These are phyloP conservation scores for Turritopsis dohrnii DNA, from an alignment of 30 jellyfish, hydroid and myxozoan species.

Conservation along the genomic window DNA sequence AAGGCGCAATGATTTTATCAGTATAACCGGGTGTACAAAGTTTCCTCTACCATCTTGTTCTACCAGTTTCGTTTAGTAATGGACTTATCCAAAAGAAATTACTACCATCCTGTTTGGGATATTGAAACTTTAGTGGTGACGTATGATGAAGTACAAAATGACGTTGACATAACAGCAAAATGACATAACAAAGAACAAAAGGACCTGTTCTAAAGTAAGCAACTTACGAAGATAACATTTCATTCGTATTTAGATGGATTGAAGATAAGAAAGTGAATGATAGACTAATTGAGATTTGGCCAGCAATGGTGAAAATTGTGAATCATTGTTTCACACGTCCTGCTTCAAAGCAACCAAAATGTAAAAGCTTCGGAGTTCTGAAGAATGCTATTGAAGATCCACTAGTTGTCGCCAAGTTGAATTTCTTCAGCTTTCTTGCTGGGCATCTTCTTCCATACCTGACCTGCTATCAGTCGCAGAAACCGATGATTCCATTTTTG, in stretches of 20 bases:
- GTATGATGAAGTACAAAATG: too few relatives aligned
- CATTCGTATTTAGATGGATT: slow-evolving; percentile 12
- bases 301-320: not conserved
- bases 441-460: not conserved
- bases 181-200: too few relatives aligned
- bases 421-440: not conserved
- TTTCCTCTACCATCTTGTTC: slow-evolving; percentile 19
- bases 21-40: slow-evolving; percentile 17
- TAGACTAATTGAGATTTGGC: slow-evolving; percentile 9
- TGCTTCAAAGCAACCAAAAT: not conserved
- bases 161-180: not conserved
- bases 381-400: not conserved
- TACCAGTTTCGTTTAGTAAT: too few relatives aligned
- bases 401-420: not conserved
- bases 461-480: not conserved
- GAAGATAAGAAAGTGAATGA: slow-evolving; percentile 17
- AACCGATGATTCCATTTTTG: slow-evolving; percentile 3
- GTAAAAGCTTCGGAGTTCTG: not conserved
- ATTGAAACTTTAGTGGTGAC: too few relatives aligned
- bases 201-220: too few relatives aligned
- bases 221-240: too few relatives aligned
- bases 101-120: too few relatives aligned
- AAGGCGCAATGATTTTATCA: slow-evolving; percentile 6
- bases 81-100: too few relatives aligned
- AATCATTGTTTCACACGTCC: not conserved